A percentile compares a stretch with the other conserved stretches of the same genome.
Conservation (phyloP, 2,888 invertebrate species). For the Xestia xanthographa region DNA sequence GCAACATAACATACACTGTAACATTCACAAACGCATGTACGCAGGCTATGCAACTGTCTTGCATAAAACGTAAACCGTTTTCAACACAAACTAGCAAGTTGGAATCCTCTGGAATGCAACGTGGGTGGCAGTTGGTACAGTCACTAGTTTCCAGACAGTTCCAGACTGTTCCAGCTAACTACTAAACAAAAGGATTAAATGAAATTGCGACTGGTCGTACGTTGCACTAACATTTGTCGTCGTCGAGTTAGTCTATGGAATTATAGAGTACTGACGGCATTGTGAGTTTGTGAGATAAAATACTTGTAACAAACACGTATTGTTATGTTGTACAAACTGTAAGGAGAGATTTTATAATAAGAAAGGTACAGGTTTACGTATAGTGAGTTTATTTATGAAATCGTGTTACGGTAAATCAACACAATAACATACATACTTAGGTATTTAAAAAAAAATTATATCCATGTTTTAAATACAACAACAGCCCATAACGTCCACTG, state of each 20-base stretch:
- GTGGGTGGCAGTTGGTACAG: constrained; percentile 43
- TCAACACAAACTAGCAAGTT: constrained; percentile 64
- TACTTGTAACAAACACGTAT: neutral
- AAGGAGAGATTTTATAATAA: neutral
- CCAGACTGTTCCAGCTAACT: constrained; percentile 61
- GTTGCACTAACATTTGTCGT: constrained; percentile 45
- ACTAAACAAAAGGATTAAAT: constrained; percentile 69
- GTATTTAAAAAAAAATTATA: too few relatives aligned
- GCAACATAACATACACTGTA: neutral
- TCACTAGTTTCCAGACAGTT: constrained; percentile 57
- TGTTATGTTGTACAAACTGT: neutral
- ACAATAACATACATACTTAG: neutral
- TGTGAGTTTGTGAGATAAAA: neutral
- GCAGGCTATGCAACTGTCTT: constrained; percentile 36
- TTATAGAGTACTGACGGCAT: constrained; percentile 12
- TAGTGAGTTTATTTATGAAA: neutral
- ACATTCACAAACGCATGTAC: constrained; percentile 28
- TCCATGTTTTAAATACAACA: too few relatives aligned
- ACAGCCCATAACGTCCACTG: too few relatives aligned
- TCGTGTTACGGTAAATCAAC: neutral
- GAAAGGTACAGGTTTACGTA: neutral
- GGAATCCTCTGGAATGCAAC: constrained; percentile 58
- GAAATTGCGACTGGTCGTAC: constrained; percentile 46
- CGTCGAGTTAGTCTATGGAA: constrained; percentile 26
- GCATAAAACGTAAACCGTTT: constrained; percentile 49